These are phyloP conservation scores for Enteromius viviparus DNA, from an alignment of 2,797 vertebrate genomes.

Conservation along the genomic window DNA sequence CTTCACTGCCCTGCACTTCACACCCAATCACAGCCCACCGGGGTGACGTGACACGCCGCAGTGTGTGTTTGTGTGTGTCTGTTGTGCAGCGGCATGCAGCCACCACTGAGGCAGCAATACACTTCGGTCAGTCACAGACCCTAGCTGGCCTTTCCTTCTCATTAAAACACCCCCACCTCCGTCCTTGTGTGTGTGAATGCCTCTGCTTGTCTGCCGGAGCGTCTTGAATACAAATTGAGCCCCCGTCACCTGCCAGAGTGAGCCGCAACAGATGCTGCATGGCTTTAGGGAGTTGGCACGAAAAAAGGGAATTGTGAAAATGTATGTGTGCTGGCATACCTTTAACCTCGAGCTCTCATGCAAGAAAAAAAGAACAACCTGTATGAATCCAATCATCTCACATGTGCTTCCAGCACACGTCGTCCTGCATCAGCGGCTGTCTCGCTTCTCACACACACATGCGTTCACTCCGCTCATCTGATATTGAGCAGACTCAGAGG, in stretches of 20 bases:
- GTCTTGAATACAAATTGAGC: constrained; percentile 62
- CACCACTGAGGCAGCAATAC: constrained; percentile 41
- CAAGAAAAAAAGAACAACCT: not conserved
- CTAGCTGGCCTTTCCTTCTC: constrained; percentile 28
- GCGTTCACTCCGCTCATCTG: not conserved
- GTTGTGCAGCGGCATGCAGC: constrained; percentile 20
- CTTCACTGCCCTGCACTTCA: constrained; percentile 48
- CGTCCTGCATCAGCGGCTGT: constrained; percentile 23
- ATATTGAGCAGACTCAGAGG: constrained; percentile 45
- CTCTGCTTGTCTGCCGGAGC: constrained; percentile 52
- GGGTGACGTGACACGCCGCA: constrained; percentile 28
- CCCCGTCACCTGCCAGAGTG: constrained; percentile 20
- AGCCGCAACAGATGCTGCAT: constrained; percentile 39
- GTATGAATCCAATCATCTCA: not conserved
- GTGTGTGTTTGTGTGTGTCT: constrained; percentile 29
- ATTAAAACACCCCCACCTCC: constrained; percentile 41
- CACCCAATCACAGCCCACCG: constrained; percentile 61
- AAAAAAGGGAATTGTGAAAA: not conserved
- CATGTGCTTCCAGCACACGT: constrained; percentile 12
- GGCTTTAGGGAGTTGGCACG: constrained; percentile 8
- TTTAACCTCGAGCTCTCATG: constrained; percentile 11
- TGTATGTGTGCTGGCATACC: constrained; percentile 18
- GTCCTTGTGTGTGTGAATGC: constrained; percentile 55
- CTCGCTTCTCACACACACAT: not conserved
- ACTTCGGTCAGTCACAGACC: constrained; percentile 35